Percentiles rank a stretch among this genome's conserved stretches.
Conservation (phyloP, 1,140 invertebrate genomes). For the Hypothenemus hampei region DNA sequence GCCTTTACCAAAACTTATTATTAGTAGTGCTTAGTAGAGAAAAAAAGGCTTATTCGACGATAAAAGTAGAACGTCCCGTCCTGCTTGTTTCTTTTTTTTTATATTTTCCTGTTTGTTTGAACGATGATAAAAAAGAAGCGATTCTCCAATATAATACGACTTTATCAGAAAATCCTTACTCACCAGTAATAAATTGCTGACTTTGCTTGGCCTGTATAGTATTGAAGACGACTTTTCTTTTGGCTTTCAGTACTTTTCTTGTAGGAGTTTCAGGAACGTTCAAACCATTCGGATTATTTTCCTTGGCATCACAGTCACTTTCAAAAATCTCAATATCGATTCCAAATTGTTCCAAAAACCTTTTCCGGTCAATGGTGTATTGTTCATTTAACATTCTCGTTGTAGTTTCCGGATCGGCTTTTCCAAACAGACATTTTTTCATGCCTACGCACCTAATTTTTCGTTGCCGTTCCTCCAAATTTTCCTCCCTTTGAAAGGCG, state of each 20-base stretch:
- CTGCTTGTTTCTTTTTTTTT: no score
- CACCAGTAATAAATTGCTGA: constrained; percentile 27
- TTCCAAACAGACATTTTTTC: constrained; percentile 34
- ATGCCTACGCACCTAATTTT: no score
- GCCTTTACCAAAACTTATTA: no score
- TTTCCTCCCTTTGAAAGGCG: neutral
- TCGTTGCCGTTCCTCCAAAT: neutral
- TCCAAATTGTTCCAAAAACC: constrained; percentile 30
- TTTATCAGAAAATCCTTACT: no score
- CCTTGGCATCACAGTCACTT: constrained; percentile 10
- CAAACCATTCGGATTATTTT: constrained; percentile 24
- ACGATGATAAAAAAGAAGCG: no score
- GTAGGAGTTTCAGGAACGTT: neutral
- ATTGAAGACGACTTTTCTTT: constrained; percentile 16
- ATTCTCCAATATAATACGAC: no score
- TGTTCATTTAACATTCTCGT: constrained; percentile 31
- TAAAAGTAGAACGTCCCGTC: no score
- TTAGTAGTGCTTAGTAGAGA: no score
- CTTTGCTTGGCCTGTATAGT: constrained; percentile 5
- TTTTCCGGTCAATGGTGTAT: constrained; percentile 23
- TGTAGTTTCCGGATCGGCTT: constrained; percentile 26
- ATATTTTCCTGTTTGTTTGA: no score
- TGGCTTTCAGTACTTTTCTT: constrained; percentile 22
- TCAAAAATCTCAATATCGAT: constrained; percentile 32
- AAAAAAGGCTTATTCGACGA: no score